A percentile compares a stretch with the other conserved stretches of the same genome.
Evolutionary conservation across 2,113 vertebrate species (phyloP).

Genomic region (Mesocricetus auratus): DNA sequence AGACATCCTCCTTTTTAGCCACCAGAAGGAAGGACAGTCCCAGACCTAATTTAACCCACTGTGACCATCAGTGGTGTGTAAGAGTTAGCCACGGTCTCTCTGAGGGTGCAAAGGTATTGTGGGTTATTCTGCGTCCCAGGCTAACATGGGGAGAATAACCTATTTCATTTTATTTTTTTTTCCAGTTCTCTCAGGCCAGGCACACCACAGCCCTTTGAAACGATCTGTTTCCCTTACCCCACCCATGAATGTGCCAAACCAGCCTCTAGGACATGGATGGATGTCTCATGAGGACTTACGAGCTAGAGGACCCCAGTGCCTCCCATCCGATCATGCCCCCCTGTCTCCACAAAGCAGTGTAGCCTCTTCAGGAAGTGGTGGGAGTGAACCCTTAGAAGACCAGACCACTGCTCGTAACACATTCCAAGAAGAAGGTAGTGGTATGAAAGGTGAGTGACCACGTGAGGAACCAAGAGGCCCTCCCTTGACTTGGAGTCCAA

Average conservation of each 20-base stretch:
- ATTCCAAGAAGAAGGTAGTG: constrained; percentile 99
- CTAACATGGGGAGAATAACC: constrained; percentile 87
- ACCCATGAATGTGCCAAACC: constrained; percentile 97
- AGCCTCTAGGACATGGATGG: constrained; percentile 98
- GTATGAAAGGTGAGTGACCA: constrained; percentile 97
- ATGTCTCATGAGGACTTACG: constrained; percentile 99
- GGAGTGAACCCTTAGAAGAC: constrained; percentile 99
- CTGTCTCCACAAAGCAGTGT: constrained; percentile 99
- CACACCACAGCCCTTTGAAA: constrained; percentile 99
- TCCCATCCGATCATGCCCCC: constrained; percentile 96
- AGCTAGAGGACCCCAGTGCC: constrained; percentile 92
- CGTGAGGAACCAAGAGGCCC: constrained; percentile 60
- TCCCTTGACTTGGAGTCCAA: constrained; percentile 58
- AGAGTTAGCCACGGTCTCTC: constrained; percentile 22
- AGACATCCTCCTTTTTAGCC: not conserved
- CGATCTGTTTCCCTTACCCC: constrained; percentile 99
- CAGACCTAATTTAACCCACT: not conserved
- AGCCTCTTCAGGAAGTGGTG: constrained; percentile 98
- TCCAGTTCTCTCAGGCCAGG: constrained; percentile 95
- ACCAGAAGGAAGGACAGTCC: not conserved
- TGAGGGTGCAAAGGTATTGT: constrained; percentile 74
- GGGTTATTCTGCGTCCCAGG: constrained; percentile 84
- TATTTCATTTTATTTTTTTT: constrained; percentile 89
- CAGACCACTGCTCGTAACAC: constrained; percentile 94
- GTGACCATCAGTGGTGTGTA: not conserved